Percentiles rank a stretch among this genome's conserved stretches.
These are phyloP conservation scores for Scartelaos histophorus DNA, from an alignment of 2,113 vertebrate species.

Conservation along the genomic window DNA sequence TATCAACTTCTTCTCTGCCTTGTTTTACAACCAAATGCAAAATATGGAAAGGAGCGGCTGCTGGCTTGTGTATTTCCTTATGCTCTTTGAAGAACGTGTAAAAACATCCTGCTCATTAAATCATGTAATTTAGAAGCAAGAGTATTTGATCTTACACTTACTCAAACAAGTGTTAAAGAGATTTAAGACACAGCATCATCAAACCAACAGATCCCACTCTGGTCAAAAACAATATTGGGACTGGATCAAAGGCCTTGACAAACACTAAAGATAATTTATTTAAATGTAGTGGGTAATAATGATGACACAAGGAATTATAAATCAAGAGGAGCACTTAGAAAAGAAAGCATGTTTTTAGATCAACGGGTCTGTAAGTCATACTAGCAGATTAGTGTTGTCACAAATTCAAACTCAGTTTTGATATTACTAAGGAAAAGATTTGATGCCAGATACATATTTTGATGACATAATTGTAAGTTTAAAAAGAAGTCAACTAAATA, in stretches of 20 bases:
- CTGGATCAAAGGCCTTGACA: neutral
- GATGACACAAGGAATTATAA: neutral
- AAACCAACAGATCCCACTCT: neutral
- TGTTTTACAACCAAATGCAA: constrained; percentile 48
- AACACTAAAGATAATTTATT: constrained; percentile 8
- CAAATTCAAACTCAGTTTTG: neutral
- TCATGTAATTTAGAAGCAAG: constrained; percentile 21
- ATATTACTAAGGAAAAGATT: too few species aligned
- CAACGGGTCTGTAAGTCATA: constrained; percentile 14
- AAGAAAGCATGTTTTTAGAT: neutral
- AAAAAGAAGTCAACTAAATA: too few species aligned
- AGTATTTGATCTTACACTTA: constrained; percentile 5
- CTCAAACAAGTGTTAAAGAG: constrained; percentile 8
- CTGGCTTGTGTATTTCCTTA: constrained; percentile 38
- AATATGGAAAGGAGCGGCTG: constrained; percentile 30
- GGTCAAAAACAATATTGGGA: constrained; percentile 4
- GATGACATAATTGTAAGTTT: neutral
- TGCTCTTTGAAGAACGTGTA: constrained; percentile 55
- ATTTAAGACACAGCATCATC: neutral
- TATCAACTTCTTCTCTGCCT: constrained; percentile 45
- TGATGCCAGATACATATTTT: neutral
- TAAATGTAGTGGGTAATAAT: neutral
- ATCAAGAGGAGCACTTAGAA: neutral
- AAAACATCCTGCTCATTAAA: constrained; percentile 33
- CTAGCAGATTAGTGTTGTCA: constrained; percentile 1